Conservation (phyloP, 2,797 vertebrate species). For the Sitta carolinensis region DNA sequence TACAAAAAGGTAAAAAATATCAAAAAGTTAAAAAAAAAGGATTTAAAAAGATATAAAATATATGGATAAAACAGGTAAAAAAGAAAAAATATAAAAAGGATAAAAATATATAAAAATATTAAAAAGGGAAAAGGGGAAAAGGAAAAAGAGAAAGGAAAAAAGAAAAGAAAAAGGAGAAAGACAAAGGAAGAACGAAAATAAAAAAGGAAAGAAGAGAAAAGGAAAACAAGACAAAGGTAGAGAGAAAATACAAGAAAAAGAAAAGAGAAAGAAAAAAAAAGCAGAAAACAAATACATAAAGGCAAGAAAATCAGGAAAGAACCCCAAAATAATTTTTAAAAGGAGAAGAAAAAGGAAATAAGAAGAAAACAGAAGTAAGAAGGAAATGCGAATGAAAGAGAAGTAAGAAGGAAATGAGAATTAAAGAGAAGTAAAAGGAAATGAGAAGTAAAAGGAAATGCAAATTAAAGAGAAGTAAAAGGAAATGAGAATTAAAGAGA, state of each 20-base stretch:
- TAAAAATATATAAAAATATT: too few species aligned
- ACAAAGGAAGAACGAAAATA: too few species aligned
- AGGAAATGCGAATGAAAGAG: neutral
- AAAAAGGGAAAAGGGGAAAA: neutral
- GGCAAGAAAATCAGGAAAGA: neutral
- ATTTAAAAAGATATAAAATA: too few species aligned
- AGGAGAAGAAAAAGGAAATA: neutral
- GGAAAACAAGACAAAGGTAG: neutral
- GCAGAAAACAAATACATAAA: neutral
- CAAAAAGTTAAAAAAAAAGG: too few species aligned
- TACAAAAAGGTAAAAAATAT: too few species aligned
- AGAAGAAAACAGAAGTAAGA: neutral
- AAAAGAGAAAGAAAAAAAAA: too few species aligned
- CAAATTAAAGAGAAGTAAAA: neutral
- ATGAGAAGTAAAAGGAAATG: neutral
- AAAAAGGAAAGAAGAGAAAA: neutral
- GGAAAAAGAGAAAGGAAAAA: too few species aligned
- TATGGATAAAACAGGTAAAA: too few species aligned
- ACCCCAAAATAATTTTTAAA: neutral
- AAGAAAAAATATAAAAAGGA: neutral
- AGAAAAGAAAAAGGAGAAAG: too few species aligned
- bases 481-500: neutral
- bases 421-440: neutral
- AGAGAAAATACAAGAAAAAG: neutral
- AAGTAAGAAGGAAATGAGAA: neutral